Percentiles rank a stretch among this genome's conserved stretches.
These are phyloP conservation scores for Carassius auratus DNA, from an alignment of 2,113 vertebrate genomes.

Conservation along the genomic window DNA sequence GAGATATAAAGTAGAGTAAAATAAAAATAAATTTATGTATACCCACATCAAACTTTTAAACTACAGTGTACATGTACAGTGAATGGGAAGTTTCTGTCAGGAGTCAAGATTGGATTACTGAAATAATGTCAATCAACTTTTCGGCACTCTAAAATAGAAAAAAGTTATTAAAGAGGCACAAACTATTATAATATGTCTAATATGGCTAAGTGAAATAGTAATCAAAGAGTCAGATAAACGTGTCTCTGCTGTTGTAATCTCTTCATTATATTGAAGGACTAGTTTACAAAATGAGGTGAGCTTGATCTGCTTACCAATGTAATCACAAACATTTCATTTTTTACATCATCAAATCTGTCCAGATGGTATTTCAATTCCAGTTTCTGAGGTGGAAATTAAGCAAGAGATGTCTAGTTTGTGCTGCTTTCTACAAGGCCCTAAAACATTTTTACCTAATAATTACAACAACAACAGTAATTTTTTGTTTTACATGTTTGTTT, in stretches of 20 bases:
- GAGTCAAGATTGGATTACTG: too few relatives aligned
- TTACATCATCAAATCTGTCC: slow-evolving; percentile 9
- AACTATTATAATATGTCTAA: neutral
- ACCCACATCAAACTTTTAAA: too few relatives aligned
- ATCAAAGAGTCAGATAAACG: neutral
- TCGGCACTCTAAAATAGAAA: neutral
- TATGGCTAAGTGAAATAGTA: neutral
- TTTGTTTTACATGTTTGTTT: too few relatives aligned
- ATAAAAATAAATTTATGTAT: too few relatives aligned
- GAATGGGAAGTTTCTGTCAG: too few relatives aligned
- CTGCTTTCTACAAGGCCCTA: neutral
- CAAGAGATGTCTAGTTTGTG: neutral
- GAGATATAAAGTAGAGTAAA: too few relatives aligned
- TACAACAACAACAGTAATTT: too few relatives aligned
- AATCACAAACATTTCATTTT: neutral
- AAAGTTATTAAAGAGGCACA: neutral
- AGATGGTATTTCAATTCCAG: slow-evolving; percentile 24
- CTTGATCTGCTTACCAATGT: slow-evolving; percentile 24
- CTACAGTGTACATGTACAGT: too few relatives aligned
- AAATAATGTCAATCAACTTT: too few relatives aligned
- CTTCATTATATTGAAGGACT: slow-evolving; percentile 17
- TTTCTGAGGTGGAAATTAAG: neutral
- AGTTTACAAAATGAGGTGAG: slow-evolving; percentile 13
- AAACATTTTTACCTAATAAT: too few relatives aligned
- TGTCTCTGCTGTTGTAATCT: neutral